These are phyloP conservation scores for Lepidothrix coronata DNA, from an alignment of 2,113 vertebrate species.

Conservation along the genomic window DNA sequence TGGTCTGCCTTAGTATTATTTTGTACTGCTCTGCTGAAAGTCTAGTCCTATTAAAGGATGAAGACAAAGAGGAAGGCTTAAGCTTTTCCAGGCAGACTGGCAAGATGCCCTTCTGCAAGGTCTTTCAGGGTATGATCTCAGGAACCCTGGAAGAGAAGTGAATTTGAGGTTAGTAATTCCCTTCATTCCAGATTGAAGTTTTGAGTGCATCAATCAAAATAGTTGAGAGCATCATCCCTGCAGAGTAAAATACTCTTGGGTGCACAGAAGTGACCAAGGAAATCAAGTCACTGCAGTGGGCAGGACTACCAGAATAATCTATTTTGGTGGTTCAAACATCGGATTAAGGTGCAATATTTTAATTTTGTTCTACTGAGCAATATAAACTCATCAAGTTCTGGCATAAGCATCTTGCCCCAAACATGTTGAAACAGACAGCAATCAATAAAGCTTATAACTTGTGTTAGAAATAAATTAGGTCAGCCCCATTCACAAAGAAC, in stretches of 20 bases:
- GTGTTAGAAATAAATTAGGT: not conserved
- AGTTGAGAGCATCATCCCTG: not conserved
- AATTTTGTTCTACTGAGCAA: not conserved
- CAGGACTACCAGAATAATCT: not conserved
- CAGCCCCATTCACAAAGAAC: not conserved
- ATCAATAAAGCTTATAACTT: not conserved
- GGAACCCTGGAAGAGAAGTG: not conserved
- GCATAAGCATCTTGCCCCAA: not conserved
- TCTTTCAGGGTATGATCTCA: constrained; percentile 22
- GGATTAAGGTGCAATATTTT: not conserved
- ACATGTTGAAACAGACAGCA: not conserved
- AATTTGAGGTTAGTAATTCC: not conserved
- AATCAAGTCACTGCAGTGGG: not conserved
- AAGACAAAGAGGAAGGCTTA: constrained; percentile 53
- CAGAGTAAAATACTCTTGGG: not conserved
- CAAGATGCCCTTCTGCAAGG: constrained; percentile 50
- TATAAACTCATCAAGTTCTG: not conserved
- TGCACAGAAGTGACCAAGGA: not conserved
- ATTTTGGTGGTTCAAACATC: not conserved
- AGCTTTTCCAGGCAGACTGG: constrained; percentile 52
- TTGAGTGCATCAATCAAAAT: not conserved
- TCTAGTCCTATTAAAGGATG: constrained; percentile 68
- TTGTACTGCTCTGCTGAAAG: constrained; percentile 20
- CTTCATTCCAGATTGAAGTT: not conserved
- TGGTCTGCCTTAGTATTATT: not conserved